Percentiles rank a stretch among this genome's conserved stretches.
Evolutionary conservation across 2,797 vertebrate genomes (phyloP).

Genomic region (Fistularia commersonii): DNA sequence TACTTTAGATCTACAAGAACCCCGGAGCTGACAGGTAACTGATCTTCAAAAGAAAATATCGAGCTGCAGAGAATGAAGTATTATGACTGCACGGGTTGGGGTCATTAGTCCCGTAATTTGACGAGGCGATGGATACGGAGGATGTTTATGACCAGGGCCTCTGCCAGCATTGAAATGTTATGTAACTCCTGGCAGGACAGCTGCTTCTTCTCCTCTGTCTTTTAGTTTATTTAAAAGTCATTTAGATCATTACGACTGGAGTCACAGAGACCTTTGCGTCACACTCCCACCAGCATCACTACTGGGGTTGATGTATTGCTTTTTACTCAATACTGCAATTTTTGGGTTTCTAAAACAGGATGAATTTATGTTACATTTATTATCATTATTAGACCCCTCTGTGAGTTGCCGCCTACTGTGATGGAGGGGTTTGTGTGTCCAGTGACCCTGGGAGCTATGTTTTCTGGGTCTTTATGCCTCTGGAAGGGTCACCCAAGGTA

Average conservation of each 20-base stretch:
- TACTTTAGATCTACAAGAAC: conserved; percentile 34
- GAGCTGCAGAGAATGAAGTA: conserved; percentile 33
- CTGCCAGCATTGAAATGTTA: conserved; percentile 27
- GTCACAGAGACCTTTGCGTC: conserved; percentile 15
- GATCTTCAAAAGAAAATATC: conserved; percentile 44
- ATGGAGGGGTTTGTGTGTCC: not conserved
- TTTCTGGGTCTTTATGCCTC: not conserved
- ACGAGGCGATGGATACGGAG: conserved; percentile 48
- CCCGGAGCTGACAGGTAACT: conserved; percentile 29
- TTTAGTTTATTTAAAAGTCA: conserved; percentile 19
- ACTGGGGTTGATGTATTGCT: not conserved
- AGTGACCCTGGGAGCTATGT: not conserved
- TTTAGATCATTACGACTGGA: conserved; percentile 11
- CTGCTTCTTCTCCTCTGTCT: not conserved
- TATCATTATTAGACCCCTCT: too few relatives aligned
- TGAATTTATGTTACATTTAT: too few relatives aligned
- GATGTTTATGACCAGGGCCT: conserved; percentile 23
- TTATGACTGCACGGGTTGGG: conserved; percentile 24
- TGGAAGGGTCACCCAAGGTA: too few relatives aligned
- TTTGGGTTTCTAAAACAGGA: too few relatives aligned
- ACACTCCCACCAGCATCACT: not conserved
- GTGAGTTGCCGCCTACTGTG: not conserved
- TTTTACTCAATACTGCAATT: too few relatives aligned
- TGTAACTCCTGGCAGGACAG: conserved; percentile 7
- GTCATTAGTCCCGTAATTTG: conserved; percentile 50